These are phyloP conservation scores for Trichechus manatus DNA, from an alignment of 2,113 vertebrate genomes.

Conservation along the genomic window DNA sequence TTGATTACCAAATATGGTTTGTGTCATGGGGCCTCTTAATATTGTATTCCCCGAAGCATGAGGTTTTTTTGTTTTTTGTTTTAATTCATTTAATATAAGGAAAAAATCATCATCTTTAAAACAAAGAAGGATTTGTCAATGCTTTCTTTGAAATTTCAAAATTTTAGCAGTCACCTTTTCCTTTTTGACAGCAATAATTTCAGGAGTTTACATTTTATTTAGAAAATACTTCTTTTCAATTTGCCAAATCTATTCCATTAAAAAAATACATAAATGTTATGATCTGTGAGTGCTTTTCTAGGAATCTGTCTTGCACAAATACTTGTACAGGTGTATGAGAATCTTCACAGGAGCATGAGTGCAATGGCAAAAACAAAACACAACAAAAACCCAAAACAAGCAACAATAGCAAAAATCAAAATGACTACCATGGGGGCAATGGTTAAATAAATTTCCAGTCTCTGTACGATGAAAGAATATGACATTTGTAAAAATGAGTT, in stretches of 20 bases:
- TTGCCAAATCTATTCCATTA: neutral
- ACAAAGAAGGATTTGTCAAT: neutral
- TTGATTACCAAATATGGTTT: constrained; percentile 61
- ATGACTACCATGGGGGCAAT: neutral
- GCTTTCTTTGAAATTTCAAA: constrained; percentile 24
- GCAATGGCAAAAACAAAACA: neutral
- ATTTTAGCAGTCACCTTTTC: neutral
- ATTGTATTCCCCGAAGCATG: neutral
- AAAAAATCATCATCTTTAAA: neutral
- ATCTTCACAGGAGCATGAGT: constrained; percentile 25
- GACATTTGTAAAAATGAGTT: constrained; percentile 23
- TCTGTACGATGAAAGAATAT: neutral
- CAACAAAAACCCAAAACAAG: neutral
- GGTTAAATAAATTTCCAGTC: constrained; percentile 9
- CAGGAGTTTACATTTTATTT: neutral
- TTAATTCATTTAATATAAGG: constrained; percentile 10
- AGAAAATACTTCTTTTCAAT: constrained; percentile 20
- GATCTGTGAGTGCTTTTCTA: neutral
- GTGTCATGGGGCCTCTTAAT: constrained; percentile 1
- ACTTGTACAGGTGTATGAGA: neutral
- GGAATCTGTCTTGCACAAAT: constrained; percentile 52
- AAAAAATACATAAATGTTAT: neutral
- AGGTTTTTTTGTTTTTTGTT: neutral
- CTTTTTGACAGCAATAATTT: neutral
- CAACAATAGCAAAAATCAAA: neutral